phyloP scores from a whole-genome alignment of 92 coral and sea anemone genomes.

The Blastomussa wellsi region DNA sequence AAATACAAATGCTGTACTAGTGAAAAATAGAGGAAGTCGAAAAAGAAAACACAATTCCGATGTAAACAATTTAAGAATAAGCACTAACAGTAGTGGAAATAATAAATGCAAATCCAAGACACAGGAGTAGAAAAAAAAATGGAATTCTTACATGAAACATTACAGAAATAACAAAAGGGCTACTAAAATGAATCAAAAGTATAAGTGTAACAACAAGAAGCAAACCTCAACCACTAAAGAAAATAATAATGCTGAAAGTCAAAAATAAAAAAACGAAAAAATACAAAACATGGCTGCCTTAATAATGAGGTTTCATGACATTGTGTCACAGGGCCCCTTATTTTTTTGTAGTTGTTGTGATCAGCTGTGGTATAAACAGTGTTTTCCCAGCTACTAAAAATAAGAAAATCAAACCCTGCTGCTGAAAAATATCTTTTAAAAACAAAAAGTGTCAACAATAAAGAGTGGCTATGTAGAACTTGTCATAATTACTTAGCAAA shows the following conservation, averaged over 20 bases:
- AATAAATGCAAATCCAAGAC: neutral
- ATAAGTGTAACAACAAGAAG: too few species aligned
- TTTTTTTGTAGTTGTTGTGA: constrained; percentile 42
- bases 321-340: constrained; percentile 38
- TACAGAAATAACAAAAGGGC: too few species aligned
- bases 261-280: constrained; percentile 25
- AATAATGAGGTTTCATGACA: constrained; percentile 46
- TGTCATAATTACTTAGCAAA: constrained; percentile 42
- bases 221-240: neutral
- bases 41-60: too few species aligned
- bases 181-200: too few species aligned
- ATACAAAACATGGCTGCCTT: neutral
- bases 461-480: constrained; percentile 12
- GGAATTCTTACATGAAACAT: too few species aligned
- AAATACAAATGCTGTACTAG: too few species aligned
- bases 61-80: too few species aligned
- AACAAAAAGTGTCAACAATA: constrained; percentile 47
- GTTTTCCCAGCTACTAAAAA: constrained; percentile 49
- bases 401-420: constrained; percentile 55
- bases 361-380: constrained; percentile 55
- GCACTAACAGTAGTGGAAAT: constrained; percentile 9
- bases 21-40: too few species aligned
- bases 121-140: too few species aligned
- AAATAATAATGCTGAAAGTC: constrained; percentile 5
- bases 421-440: constrained; percentile 42